Evolutionary conservation across 2,113 vertebrate genomes (phyloP).

Genomic region (Psittacus erithacus): DNA sequence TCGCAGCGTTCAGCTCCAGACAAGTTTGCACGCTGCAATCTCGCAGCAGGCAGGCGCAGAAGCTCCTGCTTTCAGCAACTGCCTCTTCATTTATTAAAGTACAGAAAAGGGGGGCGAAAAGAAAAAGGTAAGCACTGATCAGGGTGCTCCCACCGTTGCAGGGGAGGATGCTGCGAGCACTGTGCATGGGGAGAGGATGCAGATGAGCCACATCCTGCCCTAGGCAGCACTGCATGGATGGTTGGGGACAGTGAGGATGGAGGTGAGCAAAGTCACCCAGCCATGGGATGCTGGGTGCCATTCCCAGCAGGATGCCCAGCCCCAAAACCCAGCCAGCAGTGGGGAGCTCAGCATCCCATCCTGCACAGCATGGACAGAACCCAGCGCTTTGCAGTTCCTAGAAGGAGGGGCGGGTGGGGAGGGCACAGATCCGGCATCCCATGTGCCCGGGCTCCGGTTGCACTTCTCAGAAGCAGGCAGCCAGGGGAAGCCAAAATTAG

Average conservation of each 20-base stretch:
- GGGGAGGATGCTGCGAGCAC: not conserved
- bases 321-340: not conserved
- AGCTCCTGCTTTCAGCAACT: not conserved
- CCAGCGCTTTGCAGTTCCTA: not conserved
- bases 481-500: slow-evolving; percentile 63
- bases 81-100: not conserved
- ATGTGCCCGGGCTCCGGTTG: not conserved
- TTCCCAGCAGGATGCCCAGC: not conserved
- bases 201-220: not conserved
- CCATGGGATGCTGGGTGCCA: not conserved
- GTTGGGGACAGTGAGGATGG: not conserved
- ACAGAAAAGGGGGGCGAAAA: rapidly evolving
- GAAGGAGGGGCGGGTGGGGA: not conserved
- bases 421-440: not conserved
- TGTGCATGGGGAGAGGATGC: rapidly evolving
- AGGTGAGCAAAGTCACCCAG: not conserved
- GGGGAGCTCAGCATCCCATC: not conserved
- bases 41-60: not conserved
- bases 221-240: rapidly evolving
- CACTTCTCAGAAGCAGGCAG: slow-evolving; percentile 16
- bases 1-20: not conserved
- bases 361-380: not conserved
- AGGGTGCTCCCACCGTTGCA: not conserved
- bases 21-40: not conserved
- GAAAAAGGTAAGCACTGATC: not conserved